phyloP scores from a whole-genome alignment of 2,888 invertebrate species.

The Sinodicranocentrus sp. region DNA sequence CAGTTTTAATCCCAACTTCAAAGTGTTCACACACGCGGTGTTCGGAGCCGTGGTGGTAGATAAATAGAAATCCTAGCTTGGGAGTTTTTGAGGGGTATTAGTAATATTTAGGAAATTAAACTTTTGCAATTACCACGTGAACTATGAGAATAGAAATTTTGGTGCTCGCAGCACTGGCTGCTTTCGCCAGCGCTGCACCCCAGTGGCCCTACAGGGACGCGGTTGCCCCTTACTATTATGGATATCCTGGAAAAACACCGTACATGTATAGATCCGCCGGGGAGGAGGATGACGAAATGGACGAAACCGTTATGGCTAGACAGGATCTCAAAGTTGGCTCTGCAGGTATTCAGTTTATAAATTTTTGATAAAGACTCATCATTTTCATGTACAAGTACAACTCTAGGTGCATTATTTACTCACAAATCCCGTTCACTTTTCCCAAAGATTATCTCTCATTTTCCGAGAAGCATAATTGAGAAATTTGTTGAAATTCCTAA shows the following conservation, averaged over 20 bases:
- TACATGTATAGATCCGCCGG: slow-evolving; percentile 69
- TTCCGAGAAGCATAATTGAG: too few relatives aligned
- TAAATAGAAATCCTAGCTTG: too few relatives aligned
- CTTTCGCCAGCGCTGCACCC: slow-evolving; percentile 65
- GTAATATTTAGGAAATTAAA: slow-evolving; percentile 2
- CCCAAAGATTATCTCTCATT: too few relatives aligned
- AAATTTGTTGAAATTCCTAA: too few relatives aligned
- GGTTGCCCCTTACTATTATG: slow-evolving; percentile 72
- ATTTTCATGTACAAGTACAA: too few relatives aligned
- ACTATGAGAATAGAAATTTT: slow-evolving; percentile 53
- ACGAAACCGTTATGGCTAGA: slow-evolving; percentile 48
- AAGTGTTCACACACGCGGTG: slow-evolving; percentile 38
- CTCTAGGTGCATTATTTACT: too few relatives aligned
- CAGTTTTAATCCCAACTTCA: slow-evolving; percentile 49
- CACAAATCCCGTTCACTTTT: neutral
- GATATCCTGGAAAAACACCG: slow-evolving; percentile 72
- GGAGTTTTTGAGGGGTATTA: slow-evolving; percentile 43
- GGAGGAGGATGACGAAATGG: slow-evolving; percentile 73
- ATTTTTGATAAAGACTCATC: neutral
- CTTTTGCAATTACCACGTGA: too few relatives aligned
- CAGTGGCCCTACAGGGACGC: slow-evolving; percentile 74
- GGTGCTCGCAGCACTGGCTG: slow-evolving; percentile 61
- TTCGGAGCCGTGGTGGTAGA: too few relatives aligned
- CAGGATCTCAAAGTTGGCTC: slow-evolving; percentile 61
- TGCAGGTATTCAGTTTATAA: slow-evolving; percentile 10